A percentile compares a stretch with the other conserved stretches of the same genome.
These are phyloP conservation scores for Galerucella nymphaeae DNA, from an alignment of 2,888 invertebrate species.

Conservation along the genomic window DNA sequence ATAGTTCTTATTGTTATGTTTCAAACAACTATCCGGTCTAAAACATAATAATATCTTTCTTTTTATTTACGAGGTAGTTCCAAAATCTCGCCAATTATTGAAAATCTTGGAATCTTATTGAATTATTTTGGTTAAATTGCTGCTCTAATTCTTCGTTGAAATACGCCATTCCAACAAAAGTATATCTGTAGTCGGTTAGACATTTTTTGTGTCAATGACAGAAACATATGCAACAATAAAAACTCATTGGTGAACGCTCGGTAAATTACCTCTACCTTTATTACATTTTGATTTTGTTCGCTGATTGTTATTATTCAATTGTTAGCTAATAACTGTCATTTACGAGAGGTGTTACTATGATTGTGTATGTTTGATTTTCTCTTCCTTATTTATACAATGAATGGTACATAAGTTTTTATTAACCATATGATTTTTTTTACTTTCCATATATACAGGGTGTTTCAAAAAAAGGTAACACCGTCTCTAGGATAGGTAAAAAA, in stretches of 20 bases:
- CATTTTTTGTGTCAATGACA: slow-evolving; percentile 7
- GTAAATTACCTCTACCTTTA: slow-evolving; percentile 5
- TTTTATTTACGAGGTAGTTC: neutral
- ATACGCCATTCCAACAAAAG: slow-evolving; percentile 29
- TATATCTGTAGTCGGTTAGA: slow-evolving; percentile 32
- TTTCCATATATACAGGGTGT: too few species aligned
- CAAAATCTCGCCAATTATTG: neutral
- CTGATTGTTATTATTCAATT: neutral
- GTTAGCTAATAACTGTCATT: neutral
- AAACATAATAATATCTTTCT: neutral
- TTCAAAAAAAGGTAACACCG: too few species aligned
- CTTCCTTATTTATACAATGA: too few species aligned
- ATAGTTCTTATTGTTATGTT: slow-evolving; percentile 1
- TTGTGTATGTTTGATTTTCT: too few species aligned
- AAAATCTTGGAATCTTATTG: too few species aligned
- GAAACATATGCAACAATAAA: too few species aligned
- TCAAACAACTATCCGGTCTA: slow-evolving; percentile 8
- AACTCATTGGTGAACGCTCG: neutral
- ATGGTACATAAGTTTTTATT: neutral
- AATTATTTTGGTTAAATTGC: too few species aligned
- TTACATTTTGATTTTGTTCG: too few species aligned
- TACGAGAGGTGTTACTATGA: neutral
- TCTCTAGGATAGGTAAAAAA: too few species aligned
- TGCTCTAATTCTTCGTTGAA: slow-evolving; percentile 36
- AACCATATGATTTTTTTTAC: too few species aligned